Evolutionary conservation across 2,113 vertebrate species (phyloP), one percentile per base, ranked within the genome.

Genomic region (Xiphorhynchus elegans): DNA sequence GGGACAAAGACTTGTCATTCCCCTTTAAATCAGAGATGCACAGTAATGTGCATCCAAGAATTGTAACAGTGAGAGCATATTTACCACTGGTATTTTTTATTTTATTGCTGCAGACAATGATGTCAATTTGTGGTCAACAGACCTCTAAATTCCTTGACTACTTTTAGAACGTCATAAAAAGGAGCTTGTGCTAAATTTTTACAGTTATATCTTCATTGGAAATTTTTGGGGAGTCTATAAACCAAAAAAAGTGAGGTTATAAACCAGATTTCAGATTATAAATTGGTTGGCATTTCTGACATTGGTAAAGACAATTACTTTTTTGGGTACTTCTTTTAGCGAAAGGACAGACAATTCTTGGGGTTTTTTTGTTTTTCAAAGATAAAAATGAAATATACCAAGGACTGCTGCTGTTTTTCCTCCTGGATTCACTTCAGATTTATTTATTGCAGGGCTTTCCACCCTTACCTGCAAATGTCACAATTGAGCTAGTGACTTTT

Each of bases 391-490:
- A 89, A 92, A 69, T 7, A 14, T 70, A 89, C 29, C 18, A 73
- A 13, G n/a, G 19, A 92, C 60, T 90, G 82, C 25, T 86, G 63
- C 52, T 86, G 49, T 1, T 78, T 73, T 93, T 96, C 67, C 77
- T 95, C 80, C 58, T 42, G 25, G 55, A 75, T 87, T 69, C 92
- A 69, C 59, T 94, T 91, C 58, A 68, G 42, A 75, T 97, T 91
- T 94, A 68, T 80, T 95, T 92, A 93, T 81, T 95, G 80, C 13
- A 56, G 60, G 80, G 69, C 29, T 87, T 95, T 94, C 78, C 56
- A 93, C 69, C 52, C 87, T 85, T 78, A 97, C 74, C 78, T 93
- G 68, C 60, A 96, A 95, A 97, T 94, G 87, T 96, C 72, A 94
- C 64, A 86, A 49, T 1, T 78, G 69, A 72, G 66, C 69, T 72